Percentiles rank a stretch among this genome's conserved stretches.
Conservation (phyloP, 2,113 vertebrate genomes). For the Rhodinocichla rosea region DNA sequence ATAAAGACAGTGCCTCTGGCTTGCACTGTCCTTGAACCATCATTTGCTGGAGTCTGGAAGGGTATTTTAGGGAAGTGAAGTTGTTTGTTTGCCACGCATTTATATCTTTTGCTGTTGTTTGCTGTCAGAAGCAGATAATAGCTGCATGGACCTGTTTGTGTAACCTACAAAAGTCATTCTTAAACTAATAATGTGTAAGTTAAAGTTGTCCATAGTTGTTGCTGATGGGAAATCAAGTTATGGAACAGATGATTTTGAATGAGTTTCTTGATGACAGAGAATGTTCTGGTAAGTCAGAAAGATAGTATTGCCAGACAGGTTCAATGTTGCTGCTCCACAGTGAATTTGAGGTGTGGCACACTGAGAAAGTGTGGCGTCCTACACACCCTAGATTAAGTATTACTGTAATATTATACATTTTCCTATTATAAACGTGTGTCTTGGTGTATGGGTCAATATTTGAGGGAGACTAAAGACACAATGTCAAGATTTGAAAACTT, state of each 20-base stretch:
- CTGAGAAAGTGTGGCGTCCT: accelerated
- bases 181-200: neutral
- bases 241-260: neutral
- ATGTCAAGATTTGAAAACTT: neutral
- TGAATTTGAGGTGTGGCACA: neutral
- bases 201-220: neutral
- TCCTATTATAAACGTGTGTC: neutral
- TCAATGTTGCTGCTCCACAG: neutral
- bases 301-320: neutral
- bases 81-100: neutral
- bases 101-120: neutral
- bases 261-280: neutral
- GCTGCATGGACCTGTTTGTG: neutral
- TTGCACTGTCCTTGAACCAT: neutral
- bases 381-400: accelerated
- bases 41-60: neutral
- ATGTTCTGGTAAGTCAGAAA: neutral
- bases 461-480: neutral
- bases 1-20: neutral
- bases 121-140: neutral
- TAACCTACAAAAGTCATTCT: neutral
- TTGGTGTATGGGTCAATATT: neutral
- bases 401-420: neutral
- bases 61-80: neutral
- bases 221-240: neutral